phyloP scores from a whole-genome alignment of 2,113 vertebrate genomes.

The Protomyctophum bolini region DNA sequence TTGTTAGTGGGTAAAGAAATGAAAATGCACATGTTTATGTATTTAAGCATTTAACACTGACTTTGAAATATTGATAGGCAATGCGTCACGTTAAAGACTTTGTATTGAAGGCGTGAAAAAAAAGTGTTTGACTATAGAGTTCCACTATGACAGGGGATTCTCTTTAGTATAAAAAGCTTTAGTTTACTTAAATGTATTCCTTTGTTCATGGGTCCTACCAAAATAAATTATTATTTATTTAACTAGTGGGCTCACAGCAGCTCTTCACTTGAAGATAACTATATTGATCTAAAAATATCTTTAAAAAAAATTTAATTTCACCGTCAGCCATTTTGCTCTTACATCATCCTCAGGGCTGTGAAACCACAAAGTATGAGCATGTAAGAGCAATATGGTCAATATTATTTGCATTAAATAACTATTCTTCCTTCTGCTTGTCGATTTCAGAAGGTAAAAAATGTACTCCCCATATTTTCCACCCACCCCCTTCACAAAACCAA shows the following conservation, averaged over 20 bases:
- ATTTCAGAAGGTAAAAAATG: conserved; percentile 41
- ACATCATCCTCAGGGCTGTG: no score
- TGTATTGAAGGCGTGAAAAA: no score
- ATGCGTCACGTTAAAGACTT: neutral
- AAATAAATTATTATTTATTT: neutral
- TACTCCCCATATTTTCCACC: conserved; percentile 61
- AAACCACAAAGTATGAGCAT: no score
- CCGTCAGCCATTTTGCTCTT: no score
- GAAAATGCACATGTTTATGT: conserved; percentile 9
- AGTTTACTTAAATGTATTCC: neutral
- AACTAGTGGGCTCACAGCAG: conserved; percentile 11
- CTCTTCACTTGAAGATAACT: neutral
- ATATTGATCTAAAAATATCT: no score
- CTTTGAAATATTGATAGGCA: neutral
- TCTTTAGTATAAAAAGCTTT: no score
- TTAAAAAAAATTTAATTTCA: no score
- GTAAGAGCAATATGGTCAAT: neutral
- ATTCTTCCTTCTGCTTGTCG: conserved; percentile 13
- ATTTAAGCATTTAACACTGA: neutral
- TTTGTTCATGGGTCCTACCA: neutral
- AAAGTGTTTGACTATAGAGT: no score
- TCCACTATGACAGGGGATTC: no score
- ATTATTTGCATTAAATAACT: conserved; percentile 40
- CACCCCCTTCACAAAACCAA: conserved; percentile 75
- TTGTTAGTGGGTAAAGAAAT: conserved; percentile 3